phyloP scores from a whole-genome alignment of 2,888 invertebrate species.

The Carterocephalus palaemon region DNA sequence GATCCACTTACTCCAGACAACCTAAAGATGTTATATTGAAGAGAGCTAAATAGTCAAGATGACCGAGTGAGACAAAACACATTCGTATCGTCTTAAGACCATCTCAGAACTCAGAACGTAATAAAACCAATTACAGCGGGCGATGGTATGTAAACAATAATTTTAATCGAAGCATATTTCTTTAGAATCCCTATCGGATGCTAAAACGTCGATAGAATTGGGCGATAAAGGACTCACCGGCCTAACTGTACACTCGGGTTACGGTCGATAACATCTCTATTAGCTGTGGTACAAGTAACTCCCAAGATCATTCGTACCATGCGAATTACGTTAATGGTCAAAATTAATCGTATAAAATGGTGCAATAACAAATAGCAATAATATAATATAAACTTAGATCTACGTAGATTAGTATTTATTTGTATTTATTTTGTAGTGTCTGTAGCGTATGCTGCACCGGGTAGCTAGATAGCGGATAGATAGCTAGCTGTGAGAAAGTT shows the following conservation, averaged over 20 bases:
- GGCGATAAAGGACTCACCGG: slow-evolving; percentile 53
- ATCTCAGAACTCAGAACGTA: slow-evolving; percentile 27
- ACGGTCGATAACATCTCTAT: slow-evolving; percentile 50
- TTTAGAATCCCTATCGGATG: slow-evolving; percentile 40
- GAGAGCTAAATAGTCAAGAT: not conserved
- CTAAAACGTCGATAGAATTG: slow-evolving; percentile 42
- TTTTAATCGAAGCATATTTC: slow-evolving; percentile 41
- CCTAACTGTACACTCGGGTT: slow-evolving; percentile 44
- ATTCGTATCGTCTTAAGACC: slow-evolving; percentile 28
- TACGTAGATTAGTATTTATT: too few species aligned
- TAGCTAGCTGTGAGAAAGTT: too few species aligned
- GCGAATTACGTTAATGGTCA: too few species aligned
- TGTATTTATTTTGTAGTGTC: too few species aligned
- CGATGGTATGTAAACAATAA: slow-evolving; percentile 53
- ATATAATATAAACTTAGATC: too few species aligned
- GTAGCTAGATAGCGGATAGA: too few species aligned
- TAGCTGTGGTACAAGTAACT: slow-evolving; percentile 36
- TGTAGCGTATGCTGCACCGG: too few species aligned
- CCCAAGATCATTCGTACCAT: too few species aligned
- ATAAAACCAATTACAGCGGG: slow-evolving; percentile 47
- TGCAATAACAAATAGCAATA: too few species aligned
- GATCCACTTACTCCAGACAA: too few species aligned
- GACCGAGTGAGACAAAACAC: slow-evolving; percentile 28
- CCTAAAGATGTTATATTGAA: too few species aligned
- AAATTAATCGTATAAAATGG: too few species aligned